Percentiles rank a stretch among this genome's conserved stretches.
Evolutionary conservation across 2,888 invertebrate species (phyloP).

Genomic region (Napeogenes inachia): DNA sequence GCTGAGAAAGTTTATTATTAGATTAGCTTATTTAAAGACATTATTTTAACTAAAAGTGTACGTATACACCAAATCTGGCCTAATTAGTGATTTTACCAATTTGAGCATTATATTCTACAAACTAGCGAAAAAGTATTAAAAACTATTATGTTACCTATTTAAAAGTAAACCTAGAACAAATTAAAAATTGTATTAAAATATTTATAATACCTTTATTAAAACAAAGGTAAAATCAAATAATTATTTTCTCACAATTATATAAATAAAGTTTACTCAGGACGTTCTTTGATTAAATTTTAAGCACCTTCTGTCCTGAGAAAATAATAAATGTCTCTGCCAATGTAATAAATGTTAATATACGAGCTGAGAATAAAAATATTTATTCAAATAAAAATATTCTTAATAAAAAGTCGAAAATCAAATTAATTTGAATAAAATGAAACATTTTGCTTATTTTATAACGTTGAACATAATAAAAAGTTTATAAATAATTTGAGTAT

Average conservation of each 20-base stretch:
- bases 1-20: slow-evolving; percentile 4
- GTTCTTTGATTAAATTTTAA: slow-evolving; percentile 9
- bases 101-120: not conserved
- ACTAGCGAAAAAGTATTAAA: slow-evolving; percentile 14
- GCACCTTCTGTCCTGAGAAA: not conserved
- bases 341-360: slow-evolving; percentile 4
- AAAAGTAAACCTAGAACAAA: slow-evolving; percentile 75
- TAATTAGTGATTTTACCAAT: not conserved
- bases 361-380: not conserved
- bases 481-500: too few species aligned
- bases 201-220: slow-evolving; percentile 9
- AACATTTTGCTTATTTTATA: too few species aligned
- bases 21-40: not conserved
- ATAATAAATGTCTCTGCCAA: slow-evolving; percentile 13
- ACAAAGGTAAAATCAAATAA: not conserved
- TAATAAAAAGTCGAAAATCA: too few species aligned
- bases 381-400: too few species aligned
- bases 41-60: slow-evolving; percentile 15
- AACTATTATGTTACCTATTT: slow-evolving; percentile 39
- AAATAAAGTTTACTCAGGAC: slow-evolving; percentile 7
- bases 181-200: slow-evolving; percentile 33
- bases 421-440: too few species aligned
- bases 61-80: not conserved
- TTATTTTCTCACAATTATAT: slow-evolving; percentile 8
- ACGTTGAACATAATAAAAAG: too few species aligned